These are phyloP conservation scores for Plagodis pulveraria DNA, from an alignment of 2,888 invertebrate species.

Conservation along the genomic window DNA sequence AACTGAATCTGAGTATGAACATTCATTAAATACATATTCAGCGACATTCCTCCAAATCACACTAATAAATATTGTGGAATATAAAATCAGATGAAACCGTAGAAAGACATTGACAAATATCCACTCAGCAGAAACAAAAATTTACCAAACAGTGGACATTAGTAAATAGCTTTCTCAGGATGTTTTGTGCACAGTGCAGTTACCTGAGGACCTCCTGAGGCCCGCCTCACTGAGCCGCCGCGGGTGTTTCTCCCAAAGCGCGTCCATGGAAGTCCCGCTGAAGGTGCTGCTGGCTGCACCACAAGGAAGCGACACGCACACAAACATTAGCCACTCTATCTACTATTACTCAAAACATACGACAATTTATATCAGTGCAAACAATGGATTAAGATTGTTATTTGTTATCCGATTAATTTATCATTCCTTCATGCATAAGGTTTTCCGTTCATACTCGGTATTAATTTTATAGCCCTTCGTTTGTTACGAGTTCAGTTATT, in stretches of 20 bases:
- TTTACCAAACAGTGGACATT: conserved; percentile 1
- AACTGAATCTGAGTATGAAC: too few relatives aligned
- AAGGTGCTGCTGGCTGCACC: conserved; percentile 83
- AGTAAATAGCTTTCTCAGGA: conserved; percentile 26
- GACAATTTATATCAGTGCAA: conserved; percentile 38
- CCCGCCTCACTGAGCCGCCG: conserved; percentile 91
- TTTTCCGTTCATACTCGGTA: background rate
- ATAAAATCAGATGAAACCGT: conserved; percentile 7
- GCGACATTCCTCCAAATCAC: too few relatives aligned
- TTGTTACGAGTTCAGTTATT: background rate
- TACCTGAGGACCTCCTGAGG: conserved; percentile 91
- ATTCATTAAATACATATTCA: too few relatives aligned
- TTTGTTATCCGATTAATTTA: conserved; percentile 30
- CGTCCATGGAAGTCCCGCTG: conserved; percentile 88
- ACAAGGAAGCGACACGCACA: conserved; percentile 79
- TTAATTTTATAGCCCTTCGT: background rate
- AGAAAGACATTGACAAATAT: conserved; percentile 17
- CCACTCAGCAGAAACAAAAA: background rate
- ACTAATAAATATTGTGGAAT: conserved; percentile 14
- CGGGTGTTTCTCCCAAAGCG: conserved; percentile 89
- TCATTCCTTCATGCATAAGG: conserved; percentile 21
- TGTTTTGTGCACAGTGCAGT: conserved; percentile 47
- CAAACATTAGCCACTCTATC: conserved; percentile 77
- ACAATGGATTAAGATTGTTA: conserved; percentile 22
- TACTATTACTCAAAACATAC: conserved; percentile 52